A percentile compares a stretch with the other conserved stretches of the same genome.
Conservation (phyloP, 2,113 vertebrate species). For the Seriola aureovittata region DNA sequence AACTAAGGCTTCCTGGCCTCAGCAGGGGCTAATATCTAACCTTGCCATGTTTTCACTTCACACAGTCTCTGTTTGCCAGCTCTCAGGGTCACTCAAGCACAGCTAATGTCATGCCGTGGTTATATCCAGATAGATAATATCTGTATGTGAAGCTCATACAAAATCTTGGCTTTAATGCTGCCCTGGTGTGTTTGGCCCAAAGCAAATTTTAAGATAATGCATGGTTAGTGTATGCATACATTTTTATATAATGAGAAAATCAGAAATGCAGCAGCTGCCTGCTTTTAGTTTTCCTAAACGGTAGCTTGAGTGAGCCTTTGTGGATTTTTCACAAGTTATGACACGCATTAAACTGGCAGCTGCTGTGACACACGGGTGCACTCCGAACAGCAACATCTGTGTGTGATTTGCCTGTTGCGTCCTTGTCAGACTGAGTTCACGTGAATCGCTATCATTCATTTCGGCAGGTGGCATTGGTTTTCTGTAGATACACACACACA, state of each 20-base stretch:
- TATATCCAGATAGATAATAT: conserved; percentile 25
- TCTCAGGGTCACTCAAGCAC: conserved; percentile 47
- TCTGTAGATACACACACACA: conserved; percentile 12
- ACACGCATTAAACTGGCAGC: conserved; percentile 38
- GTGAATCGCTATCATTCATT: conserved; percentile 42
- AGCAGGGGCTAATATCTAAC: conserved; percentile 40
- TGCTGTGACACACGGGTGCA: conserved; percentile 23
- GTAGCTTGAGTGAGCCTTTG: conserved; percentile 45
- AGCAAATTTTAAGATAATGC: conserved; percentile 23
- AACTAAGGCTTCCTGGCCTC: conserved; percentile 53
- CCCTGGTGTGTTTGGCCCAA: background rate
- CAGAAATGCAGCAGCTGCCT: conserved; percentile 26
- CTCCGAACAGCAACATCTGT: conserved; percentile 61
- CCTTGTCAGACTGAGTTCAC: conserved; percentile 18
- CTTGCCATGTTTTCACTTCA: conserved; percentile 47
- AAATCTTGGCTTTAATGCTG: conserved; percentile 20
- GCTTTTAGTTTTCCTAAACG: conserved; percentile 40
- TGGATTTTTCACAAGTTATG: conserved; percentile 38
- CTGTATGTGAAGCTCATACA: background rate
- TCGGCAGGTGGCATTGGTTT: conserved; percentile 53
- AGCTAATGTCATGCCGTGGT: conserved; percentile 27
- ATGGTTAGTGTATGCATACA: background rate
- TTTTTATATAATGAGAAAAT: conserved; percentile 1
- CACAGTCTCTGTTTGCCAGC: conserved; percentile 17
- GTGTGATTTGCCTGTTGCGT: conserved; percentile 52